Percentiles rank a stretch among this genome's conserved stretches.
These are phyloP conservation scores for Melanotaenia boesemani DNA, from an alignment of 2,797 vertebrate species.

Conservation along the genomic window DNA sequence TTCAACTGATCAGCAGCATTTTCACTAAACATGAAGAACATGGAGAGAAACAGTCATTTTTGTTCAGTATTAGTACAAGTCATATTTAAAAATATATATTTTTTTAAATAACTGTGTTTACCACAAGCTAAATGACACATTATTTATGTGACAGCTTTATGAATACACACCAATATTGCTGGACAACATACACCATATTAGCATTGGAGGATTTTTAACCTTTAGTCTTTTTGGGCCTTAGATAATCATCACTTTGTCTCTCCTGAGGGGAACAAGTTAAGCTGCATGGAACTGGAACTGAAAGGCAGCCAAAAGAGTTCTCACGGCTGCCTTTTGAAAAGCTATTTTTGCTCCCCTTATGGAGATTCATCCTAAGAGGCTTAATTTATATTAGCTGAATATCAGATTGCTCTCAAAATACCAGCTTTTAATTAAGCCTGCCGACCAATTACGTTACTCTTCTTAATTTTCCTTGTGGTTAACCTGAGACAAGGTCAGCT, in stretches of 20 bases:
- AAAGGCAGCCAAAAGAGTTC: slow-evolving; percentile 51
- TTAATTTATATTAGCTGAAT: slow-evolving; percentile 70
- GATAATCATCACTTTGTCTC: slow-evolving; percentile 55
- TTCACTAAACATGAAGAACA: slow-evolving; percentile 30
- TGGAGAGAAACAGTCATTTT: slow-evolving; percentile 25
- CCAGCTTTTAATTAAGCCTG: slow-evolving; percentile 66
- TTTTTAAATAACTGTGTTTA: slow-evolving; percentile 1
- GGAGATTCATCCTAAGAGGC: slow-evolving; percentile 68
- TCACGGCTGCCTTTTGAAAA: slow-evolving; percentile 60
- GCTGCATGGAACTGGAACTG: slow-evolving; percentile 54
- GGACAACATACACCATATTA: background rate
- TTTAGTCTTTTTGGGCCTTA: slow-evolving; percentile 29
- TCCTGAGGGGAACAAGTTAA: slow-evolving; percentile 50
- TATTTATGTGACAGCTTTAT: slow-evolving; percentile 11
- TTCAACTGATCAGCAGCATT: slow-evolving; percentile 28
- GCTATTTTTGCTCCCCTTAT: slow-evolving; percentile 63
- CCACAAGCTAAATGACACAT: slow-evolving; percentile 5
- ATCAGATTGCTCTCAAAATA: slow-evolving; percentile 74
- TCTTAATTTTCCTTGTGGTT: slow-evolving; percentile 53
- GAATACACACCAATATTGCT: background rate
- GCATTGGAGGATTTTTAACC: slow-evolving; percentile 24
- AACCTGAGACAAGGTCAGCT: slow-evolving; percentile 60
- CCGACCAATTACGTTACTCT: slow-evolving; percentile 67
- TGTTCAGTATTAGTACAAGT: slow-evolving; percentile 4
- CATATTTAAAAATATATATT: background rate